These are phyloP conservation scores for Lanius collurio DNA, from an alignment of 2,113 vertebrate species.

Conservation along the genomic window DNA sequence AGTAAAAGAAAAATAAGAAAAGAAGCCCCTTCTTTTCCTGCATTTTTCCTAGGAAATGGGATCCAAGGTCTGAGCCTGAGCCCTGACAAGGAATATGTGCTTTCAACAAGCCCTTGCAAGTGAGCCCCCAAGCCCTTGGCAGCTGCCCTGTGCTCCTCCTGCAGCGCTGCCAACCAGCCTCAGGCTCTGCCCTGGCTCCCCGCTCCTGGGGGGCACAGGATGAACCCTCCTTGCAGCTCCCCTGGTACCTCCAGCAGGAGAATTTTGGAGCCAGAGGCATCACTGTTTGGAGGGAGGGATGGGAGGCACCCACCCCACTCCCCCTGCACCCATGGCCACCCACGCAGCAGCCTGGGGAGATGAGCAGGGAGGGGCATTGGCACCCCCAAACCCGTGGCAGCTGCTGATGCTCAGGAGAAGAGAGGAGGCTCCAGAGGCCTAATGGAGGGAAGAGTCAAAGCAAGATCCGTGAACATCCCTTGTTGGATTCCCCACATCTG, in stretches of 20 bases:
- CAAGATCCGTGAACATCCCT: not conserved
- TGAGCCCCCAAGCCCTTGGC: not conserved
- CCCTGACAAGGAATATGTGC: not conserved
- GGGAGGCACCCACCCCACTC: not conserved
- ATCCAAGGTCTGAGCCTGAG: not conserved
- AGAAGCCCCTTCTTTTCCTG: not conserved
- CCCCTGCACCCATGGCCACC: fast-evolving
- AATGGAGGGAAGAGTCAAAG: not conserved
- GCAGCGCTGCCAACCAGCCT: not conserved
- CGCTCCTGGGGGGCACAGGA: not conserved
- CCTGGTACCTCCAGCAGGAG: fast-evolving
- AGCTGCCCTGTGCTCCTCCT: not conserved
- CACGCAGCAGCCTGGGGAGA: not conserved
- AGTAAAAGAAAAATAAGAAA: too few species aligned
- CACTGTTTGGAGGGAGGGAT: not conserved
- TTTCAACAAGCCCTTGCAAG: conserved; percentile 6
- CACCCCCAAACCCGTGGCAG: not conserved
- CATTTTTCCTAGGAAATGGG: not conserved
- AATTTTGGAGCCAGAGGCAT: not conserved
- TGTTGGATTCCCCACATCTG: fast-evolving
- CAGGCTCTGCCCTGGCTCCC: not conserved
- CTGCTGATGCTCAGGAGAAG: not conserved
- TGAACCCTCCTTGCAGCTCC: not conserved
- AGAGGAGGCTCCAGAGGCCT: not conserved
- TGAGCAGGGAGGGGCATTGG: not conserved